Evolutionary conservation across 1,140 invertebrate genomes (phyloP).

Genomic region (Procambarus virginalis): DNA sequence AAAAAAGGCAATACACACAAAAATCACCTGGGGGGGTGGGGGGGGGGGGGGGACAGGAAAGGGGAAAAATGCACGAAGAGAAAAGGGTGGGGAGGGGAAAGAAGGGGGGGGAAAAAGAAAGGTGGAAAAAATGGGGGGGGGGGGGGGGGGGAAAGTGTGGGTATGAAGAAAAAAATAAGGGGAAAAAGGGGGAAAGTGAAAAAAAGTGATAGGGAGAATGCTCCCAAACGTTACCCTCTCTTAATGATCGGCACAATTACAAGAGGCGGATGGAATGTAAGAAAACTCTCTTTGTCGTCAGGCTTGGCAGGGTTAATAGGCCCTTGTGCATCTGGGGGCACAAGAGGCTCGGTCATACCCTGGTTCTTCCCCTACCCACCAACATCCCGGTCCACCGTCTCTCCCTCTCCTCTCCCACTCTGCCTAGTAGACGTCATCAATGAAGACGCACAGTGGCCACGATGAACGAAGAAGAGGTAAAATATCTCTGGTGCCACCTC

Average conservation of each 20-base stretch:
- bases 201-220: too few species aligned
- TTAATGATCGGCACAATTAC: conserved; percentile 54
- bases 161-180: too few species aligned
- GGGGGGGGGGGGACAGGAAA: too few species aligned
- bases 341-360: conserved; percentile 15
- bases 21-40: background rate
- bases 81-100: too few species aligned
- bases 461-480: conserved; percentile 40
- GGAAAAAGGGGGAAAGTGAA: too few species aligned
- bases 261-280: conserved; percentile 50
- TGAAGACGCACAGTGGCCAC: conserved; percentile 22
- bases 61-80: too few species aligned
- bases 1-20: background rate
- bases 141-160: too few species aligned
- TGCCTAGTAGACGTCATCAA: background rate
- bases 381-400: background rate
- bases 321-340: conserved; percentile 20
- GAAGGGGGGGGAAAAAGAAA: too few species aligned
- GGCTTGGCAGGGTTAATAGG: conserved; percentile 6
- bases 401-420: too few species aligned
- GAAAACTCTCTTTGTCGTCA: conserved; percentile 54
- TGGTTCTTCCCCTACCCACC: background rate
- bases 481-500: conserved; percentile 46
- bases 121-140: too few species aligned
- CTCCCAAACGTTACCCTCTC: conserved; percentile 29